Percentiles rank a stretch among this genome's conserved stretches.
Evolutionary conservation across 1,140 invertebrate species (phyloP).

Genomic region (Aphis craccivora): DNA sequence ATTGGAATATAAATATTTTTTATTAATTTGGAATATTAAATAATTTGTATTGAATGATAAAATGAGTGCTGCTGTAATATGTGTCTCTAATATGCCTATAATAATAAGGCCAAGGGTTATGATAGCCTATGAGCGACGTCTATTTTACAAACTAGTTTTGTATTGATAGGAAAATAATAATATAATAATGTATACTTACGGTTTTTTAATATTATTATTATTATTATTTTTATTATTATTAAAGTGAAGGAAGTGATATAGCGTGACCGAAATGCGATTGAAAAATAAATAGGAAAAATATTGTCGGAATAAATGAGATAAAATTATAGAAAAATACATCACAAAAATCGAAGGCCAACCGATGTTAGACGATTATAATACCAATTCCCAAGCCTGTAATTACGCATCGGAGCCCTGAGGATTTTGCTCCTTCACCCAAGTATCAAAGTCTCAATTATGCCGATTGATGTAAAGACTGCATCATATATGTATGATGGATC

Average conservation of each 20-base stretch:
- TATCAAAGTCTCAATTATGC: slow-evolving; percentile 42
- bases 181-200: slow-evolving; percentile 42
- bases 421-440: slow-evolving; percentile 39
- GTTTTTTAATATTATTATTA: slow-evolving; percentile 3
- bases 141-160: slow-evolving; percentile 46
- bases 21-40: not conserved
- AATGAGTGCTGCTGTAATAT: not conserved
- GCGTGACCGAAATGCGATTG: slow-evolving; percentile 52
- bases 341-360: slow-evolving; percentile 56
- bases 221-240: slow-evolving; percentile 6
- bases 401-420: slow-evolving; percentile 53
- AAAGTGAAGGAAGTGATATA: slow-evolving; percentile 46
- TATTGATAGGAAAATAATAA: slow-evolving; percentile 34
- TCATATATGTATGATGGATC: not conserved
- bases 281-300: slow-evolving; percentile 48
- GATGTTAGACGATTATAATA: slow-evolving; percentile 51
- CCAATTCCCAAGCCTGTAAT: slow-evolving; percentile 30
- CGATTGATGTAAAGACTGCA: slow-evolving; percentile 27
- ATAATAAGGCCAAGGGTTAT: not conserved
- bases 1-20: not conserved
- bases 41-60: not conserved
- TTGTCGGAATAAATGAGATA: slow-evolving; percentile 58
- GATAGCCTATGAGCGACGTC: not conserved
- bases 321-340: slow-evolving; percentile 53
- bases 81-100: not conserved